phyloP scores from a whole-genome alignment of 2,113 vertebrate genomes.

The Onychostruthus taczanowskii region DNA sequence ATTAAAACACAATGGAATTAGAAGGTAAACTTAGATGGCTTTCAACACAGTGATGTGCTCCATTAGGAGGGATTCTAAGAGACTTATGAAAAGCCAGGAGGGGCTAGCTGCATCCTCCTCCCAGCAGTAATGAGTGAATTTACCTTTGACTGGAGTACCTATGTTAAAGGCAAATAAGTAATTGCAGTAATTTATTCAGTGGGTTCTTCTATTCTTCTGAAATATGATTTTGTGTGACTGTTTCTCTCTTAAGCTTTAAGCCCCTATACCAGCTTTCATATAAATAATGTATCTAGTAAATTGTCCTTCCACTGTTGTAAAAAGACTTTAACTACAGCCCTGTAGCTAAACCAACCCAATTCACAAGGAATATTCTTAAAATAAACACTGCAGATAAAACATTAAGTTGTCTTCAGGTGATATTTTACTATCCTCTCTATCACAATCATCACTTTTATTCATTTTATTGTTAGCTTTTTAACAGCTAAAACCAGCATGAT shows the following conservation, averaged over 20 bases:
- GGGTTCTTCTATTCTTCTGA: neutral
- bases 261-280: neutral
- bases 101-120: neutral
- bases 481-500: conserved; percentile 13
- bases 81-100: neutral
- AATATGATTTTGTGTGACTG: neutral
- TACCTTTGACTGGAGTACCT: neutral
- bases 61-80: neutral
- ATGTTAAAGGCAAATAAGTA: neutral
- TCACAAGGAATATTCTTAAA: neutral
- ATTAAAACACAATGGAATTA: neutral
- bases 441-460: conserved; percentile 23
- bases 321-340: neutral
- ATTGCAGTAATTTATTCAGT: neutral
- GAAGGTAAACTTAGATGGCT: neutral
- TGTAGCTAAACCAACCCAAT: neutral
- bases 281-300: neutral
- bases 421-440: conserved; percentile 20
- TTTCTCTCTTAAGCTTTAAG: neutral
- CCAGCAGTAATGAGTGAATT: neutral
- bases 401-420: conserved; percentile 40
- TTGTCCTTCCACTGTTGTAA: neutral
- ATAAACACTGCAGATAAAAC: conserved; percentile 15
- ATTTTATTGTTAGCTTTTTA: conserved; percentile 12
- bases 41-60: neutral